These are phyloP conservation scores for Lepus europaeus DNA, from an alignment of 2,113 vertebrate genomes.

Conservation along the genomic window DNA sequence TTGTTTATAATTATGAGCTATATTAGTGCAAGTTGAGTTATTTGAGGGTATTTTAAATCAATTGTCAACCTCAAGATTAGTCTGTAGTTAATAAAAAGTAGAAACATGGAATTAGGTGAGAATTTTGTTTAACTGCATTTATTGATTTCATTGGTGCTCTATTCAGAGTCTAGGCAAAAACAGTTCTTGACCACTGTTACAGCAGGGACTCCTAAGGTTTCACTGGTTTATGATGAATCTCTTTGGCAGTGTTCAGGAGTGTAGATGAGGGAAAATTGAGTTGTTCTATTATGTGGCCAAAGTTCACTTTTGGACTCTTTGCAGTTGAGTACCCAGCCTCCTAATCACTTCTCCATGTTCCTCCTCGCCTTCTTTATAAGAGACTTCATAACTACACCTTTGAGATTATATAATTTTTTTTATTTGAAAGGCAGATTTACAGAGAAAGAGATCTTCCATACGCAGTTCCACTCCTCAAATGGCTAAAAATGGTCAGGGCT, in stretches of 20 bases:
- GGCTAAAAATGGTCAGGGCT: too few relatives aligned
- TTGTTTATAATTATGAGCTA: neutral
- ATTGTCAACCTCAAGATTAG: neutral
- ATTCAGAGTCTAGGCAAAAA: neutral
- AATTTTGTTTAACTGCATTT: neutral
- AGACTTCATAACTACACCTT: neutral
- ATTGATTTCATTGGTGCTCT: neutral
- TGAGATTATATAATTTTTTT: neutral
- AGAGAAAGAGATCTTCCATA: too few relatives aligned
- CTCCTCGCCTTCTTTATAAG: neutral
- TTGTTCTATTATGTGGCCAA: neutral
- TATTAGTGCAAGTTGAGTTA: conserved; percentile 23
- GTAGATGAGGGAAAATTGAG: too few relatives aligned
- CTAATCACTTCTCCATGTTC: neutral
- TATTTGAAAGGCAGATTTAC: too few relatives aligned
- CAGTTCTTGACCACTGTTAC: neutral
- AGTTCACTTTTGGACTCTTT: neutral
- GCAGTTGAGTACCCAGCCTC: neutral
- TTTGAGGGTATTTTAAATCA: conserved; percentile 18
- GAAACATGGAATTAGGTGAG: neutral
- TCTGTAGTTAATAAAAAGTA: neutral
- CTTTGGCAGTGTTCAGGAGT: neutral
- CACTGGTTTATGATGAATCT: neutral
- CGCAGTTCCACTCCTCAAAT: too few relatives aligned
- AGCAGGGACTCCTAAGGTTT: neutral